Base-by-base conservation (phyloP, 2,888 invertebrate species). In the Lepidocyrtinus sp. region DNA sequence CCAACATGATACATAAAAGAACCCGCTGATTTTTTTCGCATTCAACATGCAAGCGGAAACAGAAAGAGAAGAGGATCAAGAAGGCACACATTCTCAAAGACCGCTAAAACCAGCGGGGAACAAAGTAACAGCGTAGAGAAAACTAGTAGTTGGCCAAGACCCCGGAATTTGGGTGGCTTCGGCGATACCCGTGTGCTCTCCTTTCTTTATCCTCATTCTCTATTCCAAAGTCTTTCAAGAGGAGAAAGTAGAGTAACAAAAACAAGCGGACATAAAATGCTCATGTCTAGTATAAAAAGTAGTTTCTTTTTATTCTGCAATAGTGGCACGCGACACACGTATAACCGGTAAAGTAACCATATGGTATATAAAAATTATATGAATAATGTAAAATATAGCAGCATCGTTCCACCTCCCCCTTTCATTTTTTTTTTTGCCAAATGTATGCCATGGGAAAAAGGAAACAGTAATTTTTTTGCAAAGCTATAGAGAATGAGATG, bases 21-120 rank as follows among this genome's bases (percentile, higher is more conserved):
- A 19, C 64, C 21, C 26, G 21, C 27, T 19, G 59, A 64, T 55
- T 64, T 63, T 25, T 71, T 77, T 79, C 64, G 59, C 74, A 79
- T 79, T 74, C 79, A 79, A 74, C 79, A 79, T 79, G 79, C 79
- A 79, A 70, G 74, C 74, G 74, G 73, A 79, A 79, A 69, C 22
- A 25, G 62, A 36, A 63, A 46, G 64, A 68, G 68, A 65, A 75
- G 75, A 70, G 80, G 80, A 80, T 80, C 74, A 59, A 59, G n/a
- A n/a, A n/a, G 59, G 59, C 59, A 59, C 59, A 59, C 59, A 59
- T 21, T 15, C 59, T 21, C 19, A 59, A 59, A 74, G 74, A 69
- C 74, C 74, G 80, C 62, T 75, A 64, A n/a, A 71, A 75, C 70
- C 65, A 71, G 71, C 59, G 50, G 70, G 63, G 67, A 69, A 73